Evolutionary conservation across 2,888 invertebrate species (phyloP).

Genomic region (Heliothis peltigera): DNA sequence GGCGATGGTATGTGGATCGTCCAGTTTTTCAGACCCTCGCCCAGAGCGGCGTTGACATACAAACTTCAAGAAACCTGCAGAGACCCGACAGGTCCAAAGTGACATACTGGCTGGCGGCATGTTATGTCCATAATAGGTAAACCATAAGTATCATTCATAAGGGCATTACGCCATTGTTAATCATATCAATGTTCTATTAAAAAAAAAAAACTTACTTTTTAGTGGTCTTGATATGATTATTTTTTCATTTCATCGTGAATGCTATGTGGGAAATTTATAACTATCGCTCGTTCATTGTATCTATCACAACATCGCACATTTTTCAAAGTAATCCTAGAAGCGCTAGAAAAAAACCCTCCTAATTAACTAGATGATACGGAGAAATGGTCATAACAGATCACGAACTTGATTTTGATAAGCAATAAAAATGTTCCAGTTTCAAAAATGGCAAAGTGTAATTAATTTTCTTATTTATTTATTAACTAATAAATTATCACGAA

Average conservation of each 20-base stretch:
- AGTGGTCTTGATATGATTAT: conserved; percentile 78
- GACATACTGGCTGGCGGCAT: conserved; percentile 87
- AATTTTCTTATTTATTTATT: conserved; percentile 49
- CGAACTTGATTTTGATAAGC: conserved; percentile 49
- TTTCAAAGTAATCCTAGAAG: neutral
- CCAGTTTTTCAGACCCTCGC: conserved; percentile 90
- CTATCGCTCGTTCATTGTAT: neutral
- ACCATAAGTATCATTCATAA: conserved; percentile 90
- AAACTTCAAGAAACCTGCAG: conserved; percentile 83
- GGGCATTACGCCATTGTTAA: conserved; percentile 81
- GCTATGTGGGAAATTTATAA: conserved; percentile 43
- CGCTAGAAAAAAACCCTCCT: neutral
- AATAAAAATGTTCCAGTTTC: conserved; percentile 19
- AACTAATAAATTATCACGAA: conserved; percentile 31
- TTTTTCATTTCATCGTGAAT: conserved; percentile 73
- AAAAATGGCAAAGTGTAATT: conserved; percentile 40
- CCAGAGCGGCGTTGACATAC: conserved; percentile 87
- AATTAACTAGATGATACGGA: conserved; percentile 51
- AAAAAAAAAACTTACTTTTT: conserved; percentile 59
- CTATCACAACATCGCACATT: neutral
- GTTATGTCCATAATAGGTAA: conserved; percentile 88
- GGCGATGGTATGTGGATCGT: conserved; percentile 90
- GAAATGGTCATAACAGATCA: conserved; percentile 75
- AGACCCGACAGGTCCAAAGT: conserved; percentile 85
- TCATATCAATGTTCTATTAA: conserved; percentile 76